These are phyloP conservation scores for Chelidonichthys spinosus DNA, from an alignment of 2,797 vertebrate species.

Conservation along the genomic window DNA sequence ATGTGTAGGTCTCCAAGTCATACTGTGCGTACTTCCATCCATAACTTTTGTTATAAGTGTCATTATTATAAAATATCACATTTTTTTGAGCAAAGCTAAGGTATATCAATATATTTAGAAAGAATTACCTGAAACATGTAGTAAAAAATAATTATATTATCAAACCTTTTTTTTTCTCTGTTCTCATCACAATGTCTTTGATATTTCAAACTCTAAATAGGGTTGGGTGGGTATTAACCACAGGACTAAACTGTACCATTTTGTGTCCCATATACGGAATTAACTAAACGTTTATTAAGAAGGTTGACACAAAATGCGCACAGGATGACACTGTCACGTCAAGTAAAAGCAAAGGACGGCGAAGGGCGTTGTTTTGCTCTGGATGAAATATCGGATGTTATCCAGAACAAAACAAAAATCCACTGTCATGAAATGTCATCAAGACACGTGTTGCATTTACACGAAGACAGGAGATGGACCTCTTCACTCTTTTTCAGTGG, in stretches of 20 bases:
- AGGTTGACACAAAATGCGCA: slow-evolving; percentile 67
- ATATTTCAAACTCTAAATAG: slow-evolving; percentile 78
- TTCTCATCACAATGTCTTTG: slow-evolving; percentile 79
- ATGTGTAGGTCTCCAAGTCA: slow-evolving; percentile 82
- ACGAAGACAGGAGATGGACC: slow-evolving; percentile 57
- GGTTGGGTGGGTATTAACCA: slow-evolving; percentile 54
- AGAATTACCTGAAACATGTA: slow-evolving; percentile 89
- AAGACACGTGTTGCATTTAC: slow-evolving; percentile 51
- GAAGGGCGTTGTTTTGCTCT: slow-evolving; percentile 53
- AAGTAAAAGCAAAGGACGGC: slow-evolving; percentile 60
- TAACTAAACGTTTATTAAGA: slow-evolving; percentile 43
- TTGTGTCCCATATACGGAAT: slow-evolving; percentile 60
- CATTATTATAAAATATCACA: slow-evolving; percentile 97
- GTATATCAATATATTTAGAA: slow-evolving; percentile 90
- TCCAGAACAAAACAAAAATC: slow-evolving; percentile 60
- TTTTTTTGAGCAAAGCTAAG: slow-evolving; percentile 93
- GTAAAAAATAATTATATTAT: slow-evolving; percentile 89
- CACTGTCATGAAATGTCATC: slow-evolving; percentile 40
- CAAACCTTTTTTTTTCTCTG: slow-evolving; percentile 81
- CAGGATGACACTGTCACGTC: slow-evolving; percentile 47
- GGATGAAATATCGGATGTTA: slow-evolving; percentile 61
- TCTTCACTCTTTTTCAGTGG: slow-evolving; percentile 17
- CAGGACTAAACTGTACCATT: slow-evolving; percentile 60
- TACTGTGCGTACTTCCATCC: slow-evolving; percentile 85
- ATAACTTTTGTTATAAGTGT: slow-evolving; percentile 82